Conservation (phyloP, 2,113 vertebrate species). For the Dasypus novemcinctus region DNA sequence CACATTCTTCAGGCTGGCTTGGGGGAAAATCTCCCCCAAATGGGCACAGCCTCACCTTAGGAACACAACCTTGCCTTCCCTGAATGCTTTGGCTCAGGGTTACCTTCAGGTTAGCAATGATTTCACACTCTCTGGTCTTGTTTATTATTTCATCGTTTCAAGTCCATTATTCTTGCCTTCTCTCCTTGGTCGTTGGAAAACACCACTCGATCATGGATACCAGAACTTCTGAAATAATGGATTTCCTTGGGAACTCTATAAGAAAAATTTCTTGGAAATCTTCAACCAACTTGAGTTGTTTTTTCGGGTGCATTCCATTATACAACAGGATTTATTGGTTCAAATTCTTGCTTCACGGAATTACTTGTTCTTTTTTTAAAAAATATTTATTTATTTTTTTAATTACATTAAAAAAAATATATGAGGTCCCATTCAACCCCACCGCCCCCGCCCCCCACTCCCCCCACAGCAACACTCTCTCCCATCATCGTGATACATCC, state of each 20-base stretch:
- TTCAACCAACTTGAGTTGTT: neutral
- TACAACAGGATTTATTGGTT: conserved; percentile 14
- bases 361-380: conserved; percentile 17
- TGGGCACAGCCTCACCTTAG: neutral
- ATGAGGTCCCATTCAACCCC: too few relatives aligned
- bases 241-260: neutral
- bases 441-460: too few relatives aligned
- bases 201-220: neutral
- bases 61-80: neutral
- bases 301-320: neutral
- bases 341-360: conserved; percentile 1
- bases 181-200: conserved; percentile 34
- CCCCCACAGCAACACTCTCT: too few relatives aligned
- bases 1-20: neutral
- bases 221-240: neutral
- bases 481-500: too few relatives aligned
- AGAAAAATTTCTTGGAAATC: conserved; percentile 35
- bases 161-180: neutral
- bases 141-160: neutral
- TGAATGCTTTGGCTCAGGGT: neutral
- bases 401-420: too few relatives aligned
- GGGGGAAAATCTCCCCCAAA: neutral
- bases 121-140: neutral
- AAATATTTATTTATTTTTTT: too few relatives aligned
- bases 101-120: neutral